Evolutionary conservation across 2,113 vertebrate species (phyloP), one percentile per base, ranked within the genome.

Genomic region (Paratilapia polleni): DNA sequence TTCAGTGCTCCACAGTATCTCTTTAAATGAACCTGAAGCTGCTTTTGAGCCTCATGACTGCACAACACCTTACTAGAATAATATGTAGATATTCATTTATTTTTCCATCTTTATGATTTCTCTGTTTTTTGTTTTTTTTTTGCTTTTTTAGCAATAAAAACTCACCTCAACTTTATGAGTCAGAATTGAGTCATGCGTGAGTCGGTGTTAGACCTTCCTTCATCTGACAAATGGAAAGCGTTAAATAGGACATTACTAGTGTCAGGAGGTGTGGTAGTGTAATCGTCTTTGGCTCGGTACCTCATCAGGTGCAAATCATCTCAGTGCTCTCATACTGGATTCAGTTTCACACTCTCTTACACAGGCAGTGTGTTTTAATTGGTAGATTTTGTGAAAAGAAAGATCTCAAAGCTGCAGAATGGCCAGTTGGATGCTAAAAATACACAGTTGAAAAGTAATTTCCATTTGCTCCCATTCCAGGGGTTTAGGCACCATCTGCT

Each of bases 381-480:
- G 36, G 9, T 31, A 11, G 70, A 24, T 61, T 38, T 14, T 36
- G 12, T 38, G 19, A 38, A 70, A 63, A 13, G n/a, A 14, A 14
- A 78, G 43, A 78, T 49, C 28, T 79, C 54, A 54, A 58, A 73
- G 68, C 76, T 31, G 31, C 84, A 31, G 28, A 78, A 74, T 24
- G 10, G 77, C 77, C 47, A 34, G 54, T 78, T 38, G 56, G 41
- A 83, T 81, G 83, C 83, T 86, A 84, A 86, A 83, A 90, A 85
- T 82, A 83, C 28, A 78, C 66, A 79, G 75, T 76, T 54, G 78
- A 80, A 88, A 82, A 77, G 81, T 70, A 82, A 83, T 91, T 85
- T 83, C 64, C 57, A 87, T 91, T 85, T 83, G 28, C 73, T 85
- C 59, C 77, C 85, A 77, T 81, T 87, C 75, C 79, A 87, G 61